These are phyloP conservation scores for Nothura maculosa DNA, from an alignment of 2,797 vertebrate species.

Conservation along the genomic window DNA sequence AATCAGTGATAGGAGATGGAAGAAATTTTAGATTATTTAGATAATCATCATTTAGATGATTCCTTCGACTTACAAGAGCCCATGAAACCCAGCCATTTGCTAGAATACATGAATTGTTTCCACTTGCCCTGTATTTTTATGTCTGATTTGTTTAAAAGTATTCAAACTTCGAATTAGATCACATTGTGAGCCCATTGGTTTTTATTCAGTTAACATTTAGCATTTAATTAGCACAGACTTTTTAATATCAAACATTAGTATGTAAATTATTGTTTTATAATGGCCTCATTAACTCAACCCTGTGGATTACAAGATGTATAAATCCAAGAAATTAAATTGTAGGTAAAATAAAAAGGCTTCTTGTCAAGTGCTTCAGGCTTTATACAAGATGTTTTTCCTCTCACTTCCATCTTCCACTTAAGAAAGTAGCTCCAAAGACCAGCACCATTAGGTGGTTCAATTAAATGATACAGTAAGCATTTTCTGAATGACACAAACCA, in stretches of 20 bases:
- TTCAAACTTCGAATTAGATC: background rate
- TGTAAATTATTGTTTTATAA: background rate
- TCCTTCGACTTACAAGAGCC: background rate
- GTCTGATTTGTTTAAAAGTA: background rate
- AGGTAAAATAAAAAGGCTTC: background rate
- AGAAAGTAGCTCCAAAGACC: background rate
- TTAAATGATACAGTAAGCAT: background rate
- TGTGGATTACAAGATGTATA: background rate
- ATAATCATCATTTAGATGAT: background rate
- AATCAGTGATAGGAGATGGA: background rate
- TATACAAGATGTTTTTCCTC: background rate
- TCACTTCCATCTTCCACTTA: background rate
- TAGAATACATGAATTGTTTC: background rate
- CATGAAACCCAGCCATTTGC: background rate
- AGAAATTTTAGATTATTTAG: background rate
- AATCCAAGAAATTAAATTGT: background rate
- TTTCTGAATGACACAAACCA: background rate
- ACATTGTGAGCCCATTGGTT: background rate
- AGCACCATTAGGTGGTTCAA: background rate
- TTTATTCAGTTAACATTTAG: background rate
- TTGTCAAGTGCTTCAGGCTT: background rate
- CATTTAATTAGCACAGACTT: background rate
- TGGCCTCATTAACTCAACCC: background rate
- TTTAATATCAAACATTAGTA: background rate
- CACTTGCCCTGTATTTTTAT: background rate